Percentiles rank a stretch among this genome's conserved stretches.
Conservation (phyloP, 2,113 vertebrate genomes). For the Tychaedon coryphoeus region DNA sequence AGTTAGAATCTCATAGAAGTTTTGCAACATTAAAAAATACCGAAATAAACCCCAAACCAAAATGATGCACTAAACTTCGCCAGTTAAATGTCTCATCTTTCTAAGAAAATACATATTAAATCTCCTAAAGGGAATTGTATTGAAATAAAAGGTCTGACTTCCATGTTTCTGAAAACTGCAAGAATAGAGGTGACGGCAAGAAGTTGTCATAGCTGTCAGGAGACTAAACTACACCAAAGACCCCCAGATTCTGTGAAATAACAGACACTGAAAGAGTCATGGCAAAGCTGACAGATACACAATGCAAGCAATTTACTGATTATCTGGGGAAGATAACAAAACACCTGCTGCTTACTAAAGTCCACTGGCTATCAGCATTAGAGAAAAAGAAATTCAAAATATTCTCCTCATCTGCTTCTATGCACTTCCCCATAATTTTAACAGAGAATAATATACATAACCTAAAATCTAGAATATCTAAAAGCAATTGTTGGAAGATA, state of each 20-base stretch:
- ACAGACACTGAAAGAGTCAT: background rate
- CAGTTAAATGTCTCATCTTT: background rate
- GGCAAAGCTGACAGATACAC: background rate
- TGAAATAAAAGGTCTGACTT: background rate
- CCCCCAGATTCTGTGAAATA: background rate
- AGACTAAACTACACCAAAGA: background rate
- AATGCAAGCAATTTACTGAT: slow-evolving; percentile 18
- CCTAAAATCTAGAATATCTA: background rate
- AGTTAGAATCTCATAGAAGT: background rate
- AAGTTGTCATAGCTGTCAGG: background rate
- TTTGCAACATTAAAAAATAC: background rate
- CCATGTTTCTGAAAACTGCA: background rate
- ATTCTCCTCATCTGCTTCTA: background rate
- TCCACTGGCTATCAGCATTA: background rate
- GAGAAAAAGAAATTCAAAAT: background rate
- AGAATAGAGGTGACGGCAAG: background rate
- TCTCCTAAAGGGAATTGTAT: background rate
- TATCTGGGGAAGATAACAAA: slow-evolving; percentile 19
- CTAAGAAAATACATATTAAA: background rate
- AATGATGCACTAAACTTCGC: background rate
- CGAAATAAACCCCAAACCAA: background rate
- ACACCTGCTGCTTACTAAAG: slow-evolving; percentile 23
- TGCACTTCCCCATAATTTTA: background rate
- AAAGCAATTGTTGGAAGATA: background rate
- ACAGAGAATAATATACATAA: background rate